Evolutionary conservation across 92 coral and sea anemone species (phyloP).

Genomic region (Epizoanthus stellaris): DNA sequence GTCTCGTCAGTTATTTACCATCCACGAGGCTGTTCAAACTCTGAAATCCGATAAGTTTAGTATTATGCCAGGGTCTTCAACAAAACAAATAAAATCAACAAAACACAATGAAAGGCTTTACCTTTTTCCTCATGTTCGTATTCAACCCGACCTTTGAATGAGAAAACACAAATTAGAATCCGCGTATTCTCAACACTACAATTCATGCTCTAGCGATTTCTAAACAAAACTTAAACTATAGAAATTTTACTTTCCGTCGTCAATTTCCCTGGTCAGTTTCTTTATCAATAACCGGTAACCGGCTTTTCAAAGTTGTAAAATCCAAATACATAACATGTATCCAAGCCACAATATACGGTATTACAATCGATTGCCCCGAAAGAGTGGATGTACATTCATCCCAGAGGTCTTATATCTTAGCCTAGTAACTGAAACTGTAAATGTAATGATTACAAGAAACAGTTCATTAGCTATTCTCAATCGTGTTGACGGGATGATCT

Average conservation of each 20-base stretch:
- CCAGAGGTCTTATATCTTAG: background rate
- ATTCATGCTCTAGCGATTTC: conserved; percentile 8
- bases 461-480: conserved; percentile 41
- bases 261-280: background rate
- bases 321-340: background rate
- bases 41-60: conserved; percentile 66
- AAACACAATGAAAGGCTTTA: conserved; percentile 47
- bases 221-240: conserved; percentile 20
- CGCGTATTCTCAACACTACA: background rate
- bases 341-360: background rate
- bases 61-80: conserved; percentile 52
- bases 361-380: background rate
- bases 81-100: conserved; percentile 66
- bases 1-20: conserved; percentile 7
- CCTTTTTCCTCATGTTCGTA: conserved; percentile 77
- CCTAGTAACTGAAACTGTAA: conserved; percentile 28
- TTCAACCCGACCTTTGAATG: conserved; percentile 80
- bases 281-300: background rate
- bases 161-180: conserved; percentile 31
- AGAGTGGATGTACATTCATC: background rate
- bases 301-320: background rate
- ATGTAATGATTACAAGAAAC: conserved; percentile 35
- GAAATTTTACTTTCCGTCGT: background rate
- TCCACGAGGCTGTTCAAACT: conserved; percentile 46
- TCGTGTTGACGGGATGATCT: conserved; percentile 35